Percentiles rank a stretch among this genome's conserved stretches.
These are phyloP conservation scores for Clarias platycephalus DNA, from an alignment of 2,797 vertebrate species.

Conservation along the genomic window DNA sequence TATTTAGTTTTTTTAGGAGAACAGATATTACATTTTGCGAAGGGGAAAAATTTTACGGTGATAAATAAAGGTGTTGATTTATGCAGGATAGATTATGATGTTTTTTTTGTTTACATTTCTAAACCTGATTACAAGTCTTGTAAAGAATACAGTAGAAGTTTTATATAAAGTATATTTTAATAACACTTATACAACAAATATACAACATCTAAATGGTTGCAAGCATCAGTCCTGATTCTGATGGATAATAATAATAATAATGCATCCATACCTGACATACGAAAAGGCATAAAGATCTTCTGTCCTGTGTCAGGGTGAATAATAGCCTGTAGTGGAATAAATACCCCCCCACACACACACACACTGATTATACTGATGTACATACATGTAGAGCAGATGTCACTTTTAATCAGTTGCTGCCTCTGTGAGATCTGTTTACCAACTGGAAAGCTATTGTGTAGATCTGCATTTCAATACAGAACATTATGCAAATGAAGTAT, in stretches of 20 bases:
- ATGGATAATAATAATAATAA: neutral
- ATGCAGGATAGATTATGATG: neutral
- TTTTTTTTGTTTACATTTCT: neutral
- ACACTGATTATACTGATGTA: neutral
- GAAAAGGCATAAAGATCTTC: slow-evolving; percentile 99
- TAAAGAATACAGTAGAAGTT: neutral
- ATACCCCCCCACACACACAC: slow-evolving; percentile 39
- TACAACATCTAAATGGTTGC: no score
- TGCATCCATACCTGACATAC: slow-evolving; percentile 89
- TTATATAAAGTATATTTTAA: no score
- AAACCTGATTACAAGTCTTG: neutral
- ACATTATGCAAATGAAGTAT: neutral
- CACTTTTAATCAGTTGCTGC: neutral
- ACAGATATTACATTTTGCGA: neutral
- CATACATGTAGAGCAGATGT: neutral
- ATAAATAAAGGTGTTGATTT: neutral
- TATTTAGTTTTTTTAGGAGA: neutral
- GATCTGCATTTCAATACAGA: neutral
- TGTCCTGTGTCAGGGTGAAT: slow-evolving; percentile 96
- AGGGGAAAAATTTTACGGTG: neutral
- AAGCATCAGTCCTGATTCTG: neutral
- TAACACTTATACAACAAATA: no score
- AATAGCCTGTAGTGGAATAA: slow-evolving; percentile 84
- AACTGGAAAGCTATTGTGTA: neutral
- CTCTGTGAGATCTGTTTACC: neutral